A percentile compares a stretch with the other conserved stretches of the same genome.
These are phyloP conservation scores for Synaphobranchus kaupii DNA, from an alignment of 2,797 vertebrate species.

Conservation along the genomic window DNA sequence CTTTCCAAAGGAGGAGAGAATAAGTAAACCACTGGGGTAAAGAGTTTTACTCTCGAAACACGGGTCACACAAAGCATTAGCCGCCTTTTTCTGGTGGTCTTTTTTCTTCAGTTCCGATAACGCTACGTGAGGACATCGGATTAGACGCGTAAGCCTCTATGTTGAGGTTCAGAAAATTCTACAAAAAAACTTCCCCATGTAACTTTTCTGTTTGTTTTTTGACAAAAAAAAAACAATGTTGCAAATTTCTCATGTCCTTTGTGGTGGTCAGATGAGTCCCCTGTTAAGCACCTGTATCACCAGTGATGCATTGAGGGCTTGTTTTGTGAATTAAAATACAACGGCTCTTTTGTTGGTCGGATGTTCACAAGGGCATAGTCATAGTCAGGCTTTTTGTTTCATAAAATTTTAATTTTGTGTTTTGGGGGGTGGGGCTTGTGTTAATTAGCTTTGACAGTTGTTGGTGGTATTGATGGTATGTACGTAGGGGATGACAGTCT, in stretches of 20 bases:
- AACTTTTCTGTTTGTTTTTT: too few relatives aligned
- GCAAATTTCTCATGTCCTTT: too few relatives aligned
- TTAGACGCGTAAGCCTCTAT: background rate
- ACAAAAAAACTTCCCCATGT: too few relatives aligned
- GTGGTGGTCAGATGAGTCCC: background rate
- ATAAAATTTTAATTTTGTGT: background rate
- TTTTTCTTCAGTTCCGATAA: background rate
- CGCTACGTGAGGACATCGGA: background rate
- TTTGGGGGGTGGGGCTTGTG: background rate
- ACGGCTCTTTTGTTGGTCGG: background rate
- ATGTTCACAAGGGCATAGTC: background rate
- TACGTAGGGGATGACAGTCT: background rate
- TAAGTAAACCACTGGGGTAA: background rate
- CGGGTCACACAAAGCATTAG: background rate
- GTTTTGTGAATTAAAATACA: background rate
- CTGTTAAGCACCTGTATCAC: background rate
- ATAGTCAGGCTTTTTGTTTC: background rate
- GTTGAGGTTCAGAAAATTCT: background rate
- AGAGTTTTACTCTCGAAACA: background rate
- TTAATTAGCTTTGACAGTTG: background rate
- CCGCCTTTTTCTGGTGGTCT: background rate
- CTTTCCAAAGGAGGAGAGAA: background rate
- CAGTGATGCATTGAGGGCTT: too few relatives aligned
- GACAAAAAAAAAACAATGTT: too few relatives aligned
- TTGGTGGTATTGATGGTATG: background rate